Evolutionary conservation across 2,797 vertebrate species (phyloP).

Genomic region (Sebastolobus altivelis): DNA sequence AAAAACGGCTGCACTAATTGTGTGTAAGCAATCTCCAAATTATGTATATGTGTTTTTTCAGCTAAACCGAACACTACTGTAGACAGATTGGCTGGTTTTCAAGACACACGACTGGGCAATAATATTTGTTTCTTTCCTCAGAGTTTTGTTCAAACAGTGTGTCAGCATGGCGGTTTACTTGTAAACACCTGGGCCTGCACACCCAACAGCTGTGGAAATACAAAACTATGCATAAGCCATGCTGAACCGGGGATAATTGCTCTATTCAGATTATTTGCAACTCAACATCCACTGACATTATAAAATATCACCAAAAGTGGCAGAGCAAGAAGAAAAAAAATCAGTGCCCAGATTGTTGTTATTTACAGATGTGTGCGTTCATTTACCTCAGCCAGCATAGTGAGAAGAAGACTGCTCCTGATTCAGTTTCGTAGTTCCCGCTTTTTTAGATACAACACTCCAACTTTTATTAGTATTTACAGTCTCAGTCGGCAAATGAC

Average conservation of each 20-base stretch:
- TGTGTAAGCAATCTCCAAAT: slow-evolving; percentile 74
- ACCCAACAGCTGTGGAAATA: slow-evolving; percentile 71
- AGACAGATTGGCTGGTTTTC: slow-evolving; percentile 69
- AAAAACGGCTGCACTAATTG: slow-evolving; percentile 71
- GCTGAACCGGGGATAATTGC: slow-evolving; percentile 30
- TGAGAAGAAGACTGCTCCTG: slow-evolving; percentile 53
- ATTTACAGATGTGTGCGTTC: slow-evolving; percentile 25
- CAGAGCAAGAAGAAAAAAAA: slow-evolving; percentile 12
- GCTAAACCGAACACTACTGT: slow-evolving; percentile 63
- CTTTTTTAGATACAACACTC: slow-evolving; percentile 47
- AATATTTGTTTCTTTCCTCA: slow-evolving; percentile 82
- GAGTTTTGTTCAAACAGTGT: slow-evolving; percentile 80
- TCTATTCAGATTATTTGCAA: slow-evolving; percentile 38
- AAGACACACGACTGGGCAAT: slow-evolving; percentile 78
- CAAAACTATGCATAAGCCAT: slow-evolving; percentile 47
- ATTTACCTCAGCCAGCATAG: slow-evolving; percentile 84
- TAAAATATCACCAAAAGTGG: slow-evolving; percentile 1
- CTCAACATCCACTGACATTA: neutral
- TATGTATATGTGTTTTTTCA: slow-evolving; percentile 68
- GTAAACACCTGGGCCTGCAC: slow-evolving; percentile 77
- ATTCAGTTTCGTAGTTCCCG: slow-evolving; percentile 50
- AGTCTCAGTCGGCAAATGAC: slow-evolving; percentile 39
- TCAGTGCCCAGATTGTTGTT: slow-evolving; percentile 14
- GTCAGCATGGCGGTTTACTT: slow-evolving; percentile 76
- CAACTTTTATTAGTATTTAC: slow-evolving; percentile 62